phyloP scores from a whole-genome alignment of 2,888 invertebrate genomes.

The Sepiola atlantica region DNA sequence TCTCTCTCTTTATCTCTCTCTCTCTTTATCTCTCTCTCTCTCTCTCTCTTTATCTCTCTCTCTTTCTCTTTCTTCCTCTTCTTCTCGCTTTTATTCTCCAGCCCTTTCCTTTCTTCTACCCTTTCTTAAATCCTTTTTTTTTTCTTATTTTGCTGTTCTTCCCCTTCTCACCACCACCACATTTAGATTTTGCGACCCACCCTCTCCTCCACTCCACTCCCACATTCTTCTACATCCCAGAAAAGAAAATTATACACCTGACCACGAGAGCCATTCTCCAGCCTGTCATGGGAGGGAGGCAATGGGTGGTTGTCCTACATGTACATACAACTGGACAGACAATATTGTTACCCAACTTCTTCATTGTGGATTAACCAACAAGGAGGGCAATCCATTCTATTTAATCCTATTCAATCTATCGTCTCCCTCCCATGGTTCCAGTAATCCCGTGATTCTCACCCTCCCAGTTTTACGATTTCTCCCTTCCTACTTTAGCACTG shows the following conservation, averaged over 20 bases:
- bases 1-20: no score
- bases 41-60: no score
- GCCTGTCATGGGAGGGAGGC: neutral
- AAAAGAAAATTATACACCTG: neutral
- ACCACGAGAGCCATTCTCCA: neutral
- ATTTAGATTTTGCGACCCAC: no score
- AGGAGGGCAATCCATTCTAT: neutral
- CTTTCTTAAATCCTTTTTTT: no score
- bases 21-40: no score
- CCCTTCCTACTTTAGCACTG: neutral
- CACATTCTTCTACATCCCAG: neutral
- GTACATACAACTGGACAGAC: neutral
- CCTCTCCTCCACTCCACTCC: neutral
- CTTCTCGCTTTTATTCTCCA: no score
- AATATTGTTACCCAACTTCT: neutral
- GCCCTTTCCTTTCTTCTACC: no score
- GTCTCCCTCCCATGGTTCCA: neutral
- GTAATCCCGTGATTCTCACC: neutral
- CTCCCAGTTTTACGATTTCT: neutral
- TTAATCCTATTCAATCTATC: neutral
- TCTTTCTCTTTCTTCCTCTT: no score
- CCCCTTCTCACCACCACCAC: no score
- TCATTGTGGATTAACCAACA: neutral
- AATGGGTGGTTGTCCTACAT: neutral
- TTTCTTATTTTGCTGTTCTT: no score